Conservation (phyloP, 2,888 invertebrate species). For the Nomada ruficornis region DNA sequence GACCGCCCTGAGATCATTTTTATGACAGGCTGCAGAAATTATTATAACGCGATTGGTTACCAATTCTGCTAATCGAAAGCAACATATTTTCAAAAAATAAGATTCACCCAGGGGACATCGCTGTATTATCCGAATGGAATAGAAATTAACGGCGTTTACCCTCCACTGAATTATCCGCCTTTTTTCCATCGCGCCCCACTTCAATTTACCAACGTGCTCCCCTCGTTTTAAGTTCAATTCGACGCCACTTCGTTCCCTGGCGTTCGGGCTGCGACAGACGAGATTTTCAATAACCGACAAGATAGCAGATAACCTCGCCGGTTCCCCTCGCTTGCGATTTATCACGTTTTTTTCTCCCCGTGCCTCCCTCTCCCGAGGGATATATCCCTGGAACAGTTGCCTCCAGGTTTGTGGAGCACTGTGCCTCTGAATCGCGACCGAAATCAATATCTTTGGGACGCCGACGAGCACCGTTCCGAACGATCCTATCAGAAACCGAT, state of each 20-base stretch:
- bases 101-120: no score
- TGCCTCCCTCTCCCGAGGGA: slow-evolving; percentile 34
- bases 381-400: slow-evolving; percentile 53
- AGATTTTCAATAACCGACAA: slow-evolving; percentile 69
- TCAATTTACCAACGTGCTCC: background rate
- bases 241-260: slow-evolving; percentile 30
- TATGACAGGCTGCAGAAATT: no score
- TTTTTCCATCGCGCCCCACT: background rate
- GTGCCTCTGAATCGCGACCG: slow-evolving; percentile 58
- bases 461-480: slow-evolving; percentile 29
- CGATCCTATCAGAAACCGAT: slow-evolving; percentile 55
- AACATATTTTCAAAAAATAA: no score
- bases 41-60: no score
- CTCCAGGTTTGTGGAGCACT: slow-evolving; percentile 42
- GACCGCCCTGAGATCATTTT: no score
- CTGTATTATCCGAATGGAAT: background rate
- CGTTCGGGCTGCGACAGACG: background rate
- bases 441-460: slow-evolving; percentile 66
- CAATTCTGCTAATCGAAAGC: no score
- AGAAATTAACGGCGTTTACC: background rate
- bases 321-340: slow-evolving; percentile 62
- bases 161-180: slow-evolving; percentile 12
- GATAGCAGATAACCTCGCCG: slow-evolving; percentile 63
- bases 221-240: background rate
- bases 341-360: slow-evolving; percentile 58